Evolutionary conservation across 1,140 invertebrate genomes (phyloP).

Genomic region (Solenopsis fugax): DNA sequence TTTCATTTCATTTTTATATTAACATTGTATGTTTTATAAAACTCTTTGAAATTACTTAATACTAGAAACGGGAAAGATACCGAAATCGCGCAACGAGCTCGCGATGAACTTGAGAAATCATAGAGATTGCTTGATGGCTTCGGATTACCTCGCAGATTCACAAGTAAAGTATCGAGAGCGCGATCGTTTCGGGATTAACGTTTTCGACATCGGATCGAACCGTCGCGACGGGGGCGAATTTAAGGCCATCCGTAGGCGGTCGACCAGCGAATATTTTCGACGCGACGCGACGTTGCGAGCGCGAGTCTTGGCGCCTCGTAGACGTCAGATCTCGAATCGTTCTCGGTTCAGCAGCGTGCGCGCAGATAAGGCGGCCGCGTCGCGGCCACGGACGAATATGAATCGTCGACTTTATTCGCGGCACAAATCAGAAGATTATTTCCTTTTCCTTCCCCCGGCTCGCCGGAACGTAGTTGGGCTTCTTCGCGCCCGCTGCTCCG

Average conservation of each 20-base stretch:
- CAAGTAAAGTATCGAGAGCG: not conserved
- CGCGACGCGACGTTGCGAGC: slow-evolving; percentile 68
- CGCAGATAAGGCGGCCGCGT: slow-evolving; percentile 63
- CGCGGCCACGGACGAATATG: slow-evolving; percentile 69
- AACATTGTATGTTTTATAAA: not conserved
- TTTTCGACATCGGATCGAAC: slow-evolving; percentile 24
- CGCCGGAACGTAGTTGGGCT: not conserved
- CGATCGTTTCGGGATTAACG: slow-evolving; percentile 47
- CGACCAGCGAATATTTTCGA: slow-evolving; percentile 64
- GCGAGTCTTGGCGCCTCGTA: slow-evolving; percentile 29
- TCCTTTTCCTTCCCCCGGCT: slow-evolving; percentile 34
- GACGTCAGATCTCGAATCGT: slow-evolving; percentile 69
- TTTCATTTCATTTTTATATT: not conserved
- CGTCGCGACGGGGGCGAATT: slow-evolving; percentile 43
- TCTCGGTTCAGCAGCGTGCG: slow-evolving; percentile 51
- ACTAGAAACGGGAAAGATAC: not conserved
- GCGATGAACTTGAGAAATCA: not conserved
- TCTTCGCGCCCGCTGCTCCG: slow-evolving; percentile 61
- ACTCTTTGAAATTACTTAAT: not conserved
- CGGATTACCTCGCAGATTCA: not conserved
- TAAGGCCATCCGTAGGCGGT: slow-evolving; percentile 59
- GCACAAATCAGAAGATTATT: slow-evolving; percentile 77
- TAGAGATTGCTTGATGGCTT: not conserved
- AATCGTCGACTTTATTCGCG: slow-evolving; percentile 75
- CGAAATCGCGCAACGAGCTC: not conserved